phyloP scores from a whole-genome alignment of 1,140 invertebrate species.

The Diplogasteroides magnus region DNA sequence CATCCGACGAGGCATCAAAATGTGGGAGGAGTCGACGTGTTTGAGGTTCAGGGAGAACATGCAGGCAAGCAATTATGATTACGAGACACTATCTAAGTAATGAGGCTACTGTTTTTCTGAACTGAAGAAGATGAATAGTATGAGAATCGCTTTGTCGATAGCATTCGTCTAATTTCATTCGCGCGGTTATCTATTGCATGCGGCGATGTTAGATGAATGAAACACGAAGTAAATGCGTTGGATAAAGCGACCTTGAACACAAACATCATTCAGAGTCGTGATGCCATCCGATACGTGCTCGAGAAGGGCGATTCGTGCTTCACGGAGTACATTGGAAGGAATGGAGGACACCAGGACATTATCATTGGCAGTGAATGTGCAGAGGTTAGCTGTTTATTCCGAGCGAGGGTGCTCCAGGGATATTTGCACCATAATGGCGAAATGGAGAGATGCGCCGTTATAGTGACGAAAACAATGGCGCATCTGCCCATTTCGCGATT shows the following conservation, averaged over 20 bases:
- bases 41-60: constrained; percentile 51
- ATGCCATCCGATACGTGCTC: constrained; percentile 51
- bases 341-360: constrained; percentile 55
- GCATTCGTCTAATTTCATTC: too few relatives aligned
- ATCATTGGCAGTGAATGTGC: constrained; percentile 55
- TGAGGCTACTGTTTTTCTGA: too few relatives aligned
- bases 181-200: too few relatives aligned
- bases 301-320: constrained; percentile 53
- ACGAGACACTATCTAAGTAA: too few relatives aligned
- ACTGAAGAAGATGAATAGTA: too few relatives aligned
- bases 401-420: too few relatives aligned
- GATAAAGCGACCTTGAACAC: neutral
- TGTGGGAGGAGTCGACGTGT: constrained; percentile 55
- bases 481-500: too few relatives aligned
- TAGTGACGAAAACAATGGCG: too few relatives aligned
- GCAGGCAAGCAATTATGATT: constrained; percentile 23
- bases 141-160: too few relatives aligned
- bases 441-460: too few relatives aligned
- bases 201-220: neutral
- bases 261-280: constrained; percentile 26
- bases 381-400: constrained; percentile 34
- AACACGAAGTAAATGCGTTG: neutral
- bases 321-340: constrained; percentile 54
- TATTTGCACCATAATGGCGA: too few relatives aligned
- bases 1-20: constrained; percentile 53